These are phyloP conservation scores for Pachycephus smyrnensis DNA, from an alignment of 2,888 invertebrate genomes.

Conservation along the genomic window DNA sequence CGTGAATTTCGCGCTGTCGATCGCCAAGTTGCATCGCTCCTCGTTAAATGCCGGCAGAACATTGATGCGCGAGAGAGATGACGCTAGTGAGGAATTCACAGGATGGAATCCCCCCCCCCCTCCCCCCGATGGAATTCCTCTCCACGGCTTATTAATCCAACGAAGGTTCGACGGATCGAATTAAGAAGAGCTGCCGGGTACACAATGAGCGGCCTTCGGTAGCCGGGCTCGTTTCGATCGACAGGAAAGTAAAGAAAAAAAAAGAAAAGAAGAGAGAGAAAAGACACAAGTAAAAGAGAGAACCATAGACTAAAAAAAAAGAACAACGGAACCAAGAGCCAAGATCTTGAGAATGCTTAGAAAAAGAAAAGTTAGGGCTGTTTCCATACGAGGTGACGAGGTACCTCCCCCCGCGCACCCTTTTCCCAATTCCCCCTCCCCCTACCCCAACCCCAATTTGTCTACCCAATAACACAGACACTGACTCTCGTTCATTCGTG, in stretches of 20 bases:
- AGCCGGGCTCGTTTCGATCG: not conserved
- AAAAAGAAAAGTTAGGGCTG: not conserved
- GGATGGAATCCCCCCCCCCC: not conserved
- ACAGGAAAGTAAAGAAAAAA: not conserved
- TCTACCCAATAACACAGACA: too few relatives aligned
- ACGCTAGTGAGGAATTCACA: not conserved
- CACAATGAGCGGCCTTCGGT: constrained; percentile 19
- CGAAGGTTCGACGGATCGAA: constrained; percentile 23
- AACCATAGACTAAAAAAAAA: not conserved
- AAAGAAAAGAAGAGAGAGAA: not conserved
- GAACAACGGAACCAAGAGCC: not conserved
- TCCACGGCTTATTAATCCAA: constrained; percentile 16
- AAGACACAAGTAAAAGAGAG: not conserved
- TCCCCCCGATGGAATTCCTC: not conserved
- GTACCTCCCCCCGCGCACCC: not conserved
- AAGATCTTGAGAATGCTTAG: not conserved
- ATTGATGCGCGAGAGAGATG: not conserved
- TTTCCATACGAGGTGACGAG: not conserved
- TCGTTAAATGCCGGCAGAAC: not conserved
- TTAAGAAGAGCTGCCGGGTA: constrained; percentile 17
- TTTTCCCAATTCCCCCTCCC: too few relatives aligned
- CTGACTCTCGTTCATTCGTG: too few relatives aligned
- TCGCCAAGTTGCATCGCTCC: not conserved
- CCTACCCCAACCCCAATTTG: too few relatives aligned
- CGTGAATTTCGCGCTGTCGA: not conserved